Base-by-base conservation (phyloP, 2,888 invertebrate genomes). In the Drosophila aldrichi region DNA sequence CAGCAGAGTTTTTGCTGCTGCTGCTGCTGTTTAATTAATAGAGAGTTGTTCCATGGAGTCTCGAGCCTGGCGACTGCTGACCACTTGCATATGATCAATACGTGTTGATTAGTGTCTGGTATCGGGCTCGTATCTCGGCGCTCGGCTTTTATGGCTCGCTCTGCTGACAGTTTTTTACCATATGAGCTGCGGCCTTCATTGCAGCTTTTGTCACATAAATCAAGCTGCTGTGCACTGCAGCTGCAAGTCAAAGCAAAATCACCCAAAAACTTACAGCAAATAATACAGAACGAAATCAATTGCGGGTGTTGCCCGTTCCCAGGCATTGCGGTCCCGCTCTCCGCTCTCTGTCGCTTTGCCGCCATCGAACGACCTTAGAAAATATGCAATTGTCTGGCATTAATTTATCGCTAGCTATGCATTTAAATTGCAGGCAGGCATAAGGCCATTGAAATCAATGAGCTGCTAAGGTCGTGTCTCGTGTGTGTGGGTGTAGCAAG, bases 41-140 rank as follows among this genome's bases (percentile, higher is more conserved):
- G 78, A 79, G 70, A 77, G 71, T 65, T 61, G 59, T 43, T 63
- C 61, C 57, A 64, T 44, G 59, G 60, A 57, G 40, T 38, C 38
- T 38, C 22, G 54, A 41, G 57, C 20, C 62, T 38, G 36, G 29
- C 20, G 52, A 41, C 64, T 65, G 79, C 62, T 57, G 67, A 55
- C 71, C 73, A 81, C 82, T 88, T 85, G 84, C 84, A 84, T 89
- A 84, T 88, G 88, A 84, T 84, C 84, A 89, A 86, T 82, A 85
- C 74, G 86, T 84, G 84, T 89, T 84, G 86, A 87, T 84, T 84
- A 85, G 79, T 82, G 63, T 18, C 51, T 65, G 46, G 20, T 77
- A 77, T 70, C 81, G 59, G 22, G 52, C 58, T 81, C 64, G 84
- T 77, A 87, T 89, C 89, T 83, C 61, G 87, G 57, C 68, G 82